These are phyloP conservation scores for Gyps fulvus DNA, from an alignment of 2,113 vertebrate species.

Conservation along the genomic window DNA sequence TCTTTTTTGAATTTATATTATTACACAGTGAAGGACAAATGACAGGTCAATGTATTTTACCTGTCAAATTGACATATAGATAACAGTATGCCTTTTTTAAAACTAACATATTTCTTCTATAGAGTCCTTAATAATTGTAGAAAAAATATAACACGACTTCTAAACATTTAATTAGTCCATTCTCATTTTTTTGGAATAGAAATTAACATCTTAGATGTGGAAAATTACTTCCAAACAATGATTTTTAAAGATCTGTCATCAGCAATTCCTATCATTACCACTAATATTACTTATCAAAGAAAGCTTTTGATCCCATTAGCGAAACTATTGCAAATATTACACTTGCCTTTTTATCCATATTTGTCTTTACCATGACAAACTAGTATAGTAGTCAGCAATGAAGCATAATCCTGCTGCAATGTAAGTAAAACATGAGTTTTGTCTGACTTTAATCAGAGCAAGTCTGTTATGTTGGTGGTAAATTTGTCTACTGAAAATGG, in stretches of 20 bases:
- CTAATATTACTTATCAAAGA: not conserved
- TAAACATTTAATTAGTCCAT: not conserved
- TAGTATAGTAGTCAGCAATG: not conserved
- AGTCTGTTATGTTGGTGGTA: not conserved
- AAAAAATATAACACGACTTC: not conserved
- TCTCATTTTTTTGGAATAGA: not conserved
- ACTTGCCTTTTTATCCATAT: not conserved
- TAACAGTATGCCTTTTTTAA: rapidly evolving
- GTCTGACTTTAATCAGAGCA: not conserved
- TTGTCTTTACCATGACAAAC: not conserved
- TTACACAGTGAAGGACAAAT: not conserved
- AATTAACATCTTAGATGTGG: not conserved
- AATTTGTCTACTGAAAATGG: not conserved
- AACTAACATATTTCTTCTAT: not conserved
- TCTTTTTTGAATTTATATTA: not conserved
- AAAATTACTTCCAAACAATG: not conserved
- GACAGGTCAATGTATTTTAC: not conserved
- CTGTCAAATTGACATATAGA: not conserved
- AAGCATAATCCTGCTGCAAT: not conserved
- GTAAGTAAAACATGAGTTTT: not conserved
- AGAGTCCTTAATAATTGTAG: not conserved
- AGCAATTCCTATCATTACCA: not conserved
- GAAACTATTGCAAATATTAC: not conserved
- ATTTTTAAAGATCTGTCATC: not conserved
- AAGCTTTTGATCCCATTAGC: not conserved